Base-by-base conservation (phyloP, 2,113 vertebrate species). In the Anguilla rostrata region DNA sequence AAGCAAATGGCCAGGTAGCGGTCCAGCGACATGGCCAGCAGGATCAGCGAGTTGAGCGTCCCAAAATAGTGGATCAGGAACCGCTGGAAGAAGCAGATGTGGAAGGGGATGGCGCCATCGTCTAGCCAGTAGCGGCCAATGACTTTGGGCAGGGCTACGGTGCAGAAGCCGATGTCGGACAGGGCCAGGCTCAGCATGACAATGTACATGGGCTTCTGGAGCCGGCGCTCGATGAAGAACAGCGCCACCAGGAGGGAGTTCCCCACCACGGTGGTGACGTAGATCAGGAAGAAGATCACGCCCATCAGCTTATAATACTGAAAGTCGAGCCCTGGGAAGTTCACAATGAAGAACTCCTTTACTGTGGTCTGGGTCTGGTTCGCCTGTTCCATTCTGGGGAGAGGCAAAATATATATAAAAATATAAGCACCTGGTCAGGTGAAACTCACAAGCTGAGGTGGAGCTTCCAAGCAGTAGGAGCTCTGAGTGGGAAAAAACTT, bases 131-230 rank as follows among this genome's bases (percentile, higher is more conserved):
- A 92, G 5, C 86, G 89, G 86, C 87, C 88, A 4, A 93, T 92
- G 0, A 91, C 34, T 85, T 93, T 93, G 4, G 93, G 93, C 80
- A 92, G 81, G 43, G 89, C 87, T 18, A 88, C 88, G 11, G 92
- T 93, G 57, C 86, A 75, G 34, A 92, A 92, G 14, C 88, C 90
- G 14, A 89, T 90, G 86, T 94, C 92, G 43, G 91, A 90, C 75
- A 92, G 41, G 43, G 87, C 91, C 78, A 94, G 89, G 84, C 90
- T 93, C 81, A 92, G n/a, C 89, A 92, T 90, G 85, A 91, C 85
- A 81, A 92, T 90, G 84, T 92, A 92, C 91, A 92, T 92, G 29
- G 92, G 92, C 20, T 92, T 92, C 66, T 92, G 91, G 16, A 94
- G 91, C 56, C 82, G 91, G 71, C 11, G 88, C 63, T 92, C 89